These are phyloP conservation scores for Dolichotis patagonum DNA, from an alignment of 2,113 vertebrate species.

Conservation along the genomic window DNA sequence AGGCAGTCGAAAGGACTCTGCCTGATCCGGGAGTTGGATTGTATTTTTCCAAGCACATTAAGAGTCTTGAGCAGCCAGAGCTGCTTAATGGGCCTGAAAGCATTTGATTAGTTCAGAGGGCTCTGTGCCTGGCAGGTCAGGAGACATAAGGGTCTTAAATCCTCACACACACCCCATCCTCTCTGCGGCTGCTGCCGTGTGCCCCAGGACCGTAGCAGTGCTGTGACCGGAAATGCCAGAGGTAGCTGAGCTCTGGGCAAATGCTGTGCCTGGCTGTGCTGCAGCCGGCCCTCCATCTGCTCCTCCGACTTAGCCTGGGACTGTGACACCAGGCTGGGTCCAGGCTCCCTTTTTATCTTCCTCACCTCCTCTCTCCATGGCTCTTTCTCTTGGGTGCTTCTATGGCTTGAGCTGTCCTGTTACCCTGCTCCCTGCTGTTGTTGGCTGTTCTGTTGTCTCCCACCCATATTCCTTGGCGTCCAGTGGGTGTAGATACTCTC, in stretches of 20 bases:
- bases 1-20: neutral
- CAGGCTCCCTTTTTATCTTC: accelerated
- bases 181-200: neutral
- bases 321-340: neutral
- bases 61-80: neutral
- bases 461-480: neutral
- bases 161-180: neutral
- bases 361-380: neutral
- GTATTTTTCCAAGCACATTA: slow-evolving; percentile 44
- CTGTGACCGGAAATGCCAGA: neutral
- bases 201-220: no score
- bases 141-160: neutral
- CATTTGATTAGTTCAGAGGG: neutral
- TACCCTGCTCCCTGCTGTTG: neutral
- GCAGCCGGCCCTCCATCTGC: neutral
- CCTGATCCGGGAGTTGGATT: neutral
- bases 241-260: neutral
- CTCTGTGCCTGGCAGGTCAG: neutral
- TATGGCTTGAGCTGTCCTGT: neutral
- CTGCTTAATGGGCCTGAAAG: slow-evolving; percentile 48
- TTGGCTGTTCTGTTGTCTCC: neutral
- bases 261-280: neutral
- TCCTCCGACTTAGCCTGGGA: neutral
- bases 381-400: neutral
- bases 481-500: no score